Conservation (phyloP, 2,888 invertebrate genomes). For the Trachelus tabidus region DNA sequence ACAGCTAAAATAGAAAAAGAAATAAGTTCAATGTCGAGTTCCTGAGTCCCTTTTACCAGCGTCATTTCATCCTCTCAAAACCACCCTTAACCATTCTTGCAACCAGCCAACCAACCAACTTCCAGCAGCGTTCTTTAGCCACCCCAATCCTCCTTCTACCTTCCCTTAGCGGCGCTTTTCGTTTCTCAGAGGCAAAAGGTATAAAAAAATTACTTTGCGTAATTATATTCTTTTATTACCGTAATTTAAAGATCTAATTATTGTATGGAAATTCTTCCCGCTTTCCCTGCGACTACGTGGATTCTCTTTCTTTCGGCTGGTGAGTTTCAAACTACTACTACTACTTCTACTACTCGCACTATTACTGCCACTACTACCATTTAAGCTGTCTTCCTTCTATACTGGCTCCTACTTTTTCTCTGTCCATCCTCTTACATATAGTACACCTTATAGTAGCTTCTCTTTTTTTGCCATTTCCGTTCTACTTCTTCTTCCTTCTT, state of each 20-base stretch:
- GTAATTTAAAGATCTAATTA: constrained; percentile 59
- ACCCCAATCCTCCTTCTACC: not conserved
- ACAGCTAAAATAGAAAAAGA: no score
- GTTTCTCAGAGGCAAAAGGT: not conserved
- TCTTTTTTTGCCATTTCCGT: not conserved
- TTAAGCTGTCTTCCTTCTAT: no score
- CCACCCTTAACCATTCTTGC: no score
- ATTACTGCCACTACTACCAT: no score
- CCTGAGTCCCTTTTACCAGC: not conserved
- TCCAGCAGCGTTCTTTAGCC: no score
- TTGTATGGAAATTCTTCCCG: constrained; percentile 54
- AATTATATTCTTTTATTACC: constrained; percentile 54
- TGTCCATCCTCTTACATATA: no score
- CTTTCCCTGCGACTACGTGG: constrained; percentile 29
- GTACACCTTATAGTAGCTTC: no score
- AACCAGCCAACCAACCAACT: no score
- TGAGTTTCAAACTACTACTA: constrained; percentile 49
- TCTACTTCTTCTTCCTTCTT: not conserved
- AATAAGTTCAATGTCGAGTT: not conserved
- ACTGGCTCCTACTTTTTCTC: no score
- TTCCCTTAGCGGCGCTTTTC: not conserved
- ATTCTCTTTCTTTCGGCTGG: constrained; percentile 14
- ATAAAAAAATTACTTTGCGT: constrained; percentile 12
- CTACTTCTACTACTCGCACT: constrained; percentile 15
- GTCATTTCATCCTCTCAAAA: no score